Evolutionary conservation across 2,113 vertebrate genomes (phyloP).

Genomic region (Scortum barcoo): DNA sequence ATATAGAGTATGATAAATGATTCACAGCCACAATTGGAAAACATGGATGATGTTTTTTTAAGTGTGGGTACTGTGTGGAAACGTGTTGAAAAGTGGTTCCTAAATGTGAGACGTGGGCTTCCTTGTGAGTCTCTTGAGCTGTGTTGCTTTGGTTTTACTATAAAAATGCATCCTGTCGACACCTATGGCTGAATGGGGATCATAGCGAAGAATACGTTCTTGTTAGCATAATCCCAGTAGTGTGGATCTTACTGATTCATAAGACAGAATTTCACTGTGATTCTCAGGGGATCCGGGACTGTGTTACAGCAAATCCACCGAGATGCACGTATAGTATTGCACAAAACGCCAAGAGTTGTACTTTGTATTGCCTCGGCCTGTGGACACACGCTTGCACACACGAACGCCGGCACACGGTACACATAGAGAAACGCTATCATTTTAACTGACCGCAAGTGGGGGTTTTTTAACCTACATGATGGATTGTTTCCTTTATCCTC

Average conservation of each 20-base stretch:
- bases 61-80: neutral
- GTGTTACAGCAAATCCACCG: constrained; percentile 41
- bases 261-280: constrained; percentile 23
- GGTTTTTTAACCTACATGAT: constrained; percentile 69
- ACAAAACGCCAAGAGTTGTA: constrained; percentile 35
- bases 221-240: constrained; percentile 34
- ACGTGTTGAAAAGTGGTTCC: neutral
- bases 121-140: neutral
- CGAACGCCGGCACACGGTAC: neutral
- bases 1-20: neutral
- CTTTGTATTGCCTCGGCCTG: neutral
- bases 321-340: constrained; percentile 25
- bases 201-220: neutral
- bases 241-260: constrained; percentile 33
- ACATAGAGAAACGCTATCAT: constrained; percentile 37
- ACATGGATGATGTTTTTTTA: neutral
- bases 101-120: neutral
- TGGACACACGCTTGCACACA: neutral
- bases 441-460: constrained; percentile 72
- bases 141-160: constrained; percentile 11
- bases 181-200: constrained; percentile 31
- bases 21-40: neutral
- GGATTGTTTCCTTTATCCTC: constrained; percentile 79
- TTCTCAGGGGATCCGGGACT: constrained; percentile 32
- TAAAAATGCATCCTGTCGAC: neutral